Percentiles rank a stretch among this genome's conserved stretches.
These are phyloP conservation scores for Pterois miles DNA, from an alignment of 2,797 vertebrate species.

Conservation along the genomic window DNA sequence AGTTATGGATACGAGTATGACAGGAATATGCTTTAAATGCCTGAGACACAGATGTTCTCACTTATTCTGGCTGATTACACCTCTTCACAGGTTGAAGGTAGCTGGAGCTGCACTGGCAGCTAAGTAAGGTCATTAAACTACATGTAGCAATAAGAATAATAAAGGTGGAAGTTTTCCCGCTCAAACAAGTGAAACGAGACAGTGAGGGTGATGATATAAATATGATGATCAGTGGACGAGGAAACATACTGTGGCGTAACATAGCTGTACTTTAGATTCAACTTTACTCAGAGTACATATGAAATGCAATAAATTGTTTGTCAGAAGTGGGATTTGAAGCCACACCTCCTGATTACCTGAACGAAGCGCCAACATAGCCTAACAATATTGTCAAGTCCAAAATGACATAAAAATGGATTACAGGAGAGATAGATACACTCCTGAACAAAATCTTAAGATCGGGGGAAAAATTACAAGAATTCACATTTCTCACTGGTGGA, in stretches of 20 bases:
- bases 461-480: no score
- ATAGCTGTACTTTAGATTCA: neutral
- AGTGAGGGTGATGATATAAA: no score
- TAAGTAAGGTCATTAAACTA: neutral
- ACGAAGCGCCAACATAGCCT: neutral
- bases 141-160: neutral
- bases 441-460: no score
- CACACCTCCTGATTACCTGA: slow-evolving; percentile 3
- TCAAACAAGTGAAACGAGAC: neutral
- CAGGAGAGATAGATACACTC: no score
- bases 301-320: neutral
- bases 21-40: neutral
- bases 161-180: neutral
- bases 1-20: neutral
- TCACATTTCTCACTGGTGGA: no score
- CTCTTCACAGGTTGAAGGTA: neutral
- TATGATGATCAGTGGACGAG: no score
- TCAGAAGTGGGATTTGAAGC: slow-evolving; percentile 7
- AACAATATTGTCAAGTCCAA: no score
- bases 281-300: fast-evolving
- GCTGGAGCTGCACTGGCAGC: neutral
- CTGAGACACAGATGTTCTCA: neutral
- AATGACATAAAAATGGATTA: no score
- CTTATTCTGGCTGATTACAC: neutral
- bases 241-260: neutral